Conservation (phyloP, 2,797 vertebrate species). For the Karalla daura region DNA sequence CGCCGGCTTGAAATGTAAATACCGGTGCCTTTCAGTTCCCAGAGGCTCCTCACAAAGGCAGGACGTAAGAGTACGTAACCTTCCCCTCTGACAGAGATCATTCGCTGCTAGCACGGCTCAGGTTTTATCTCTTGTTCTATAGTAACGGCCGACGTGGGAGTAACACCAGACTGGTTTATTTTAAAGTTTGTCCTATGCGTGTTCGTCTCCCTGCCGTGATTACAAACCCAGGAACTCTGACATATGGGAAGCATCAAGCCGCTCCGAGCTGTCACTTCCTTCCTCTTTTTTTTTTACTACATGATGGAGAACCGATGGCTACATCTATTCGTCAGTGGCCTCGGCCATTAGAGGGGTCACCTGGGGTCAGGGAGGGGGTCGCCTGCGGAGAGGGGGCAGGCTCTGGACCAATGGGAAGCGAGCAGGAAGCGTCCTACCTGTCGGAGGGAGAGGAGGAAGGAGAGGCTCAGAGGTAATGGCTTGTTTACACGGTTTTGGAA, state of each 20-base stretch:
- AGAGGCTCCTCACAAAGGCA: background rate
- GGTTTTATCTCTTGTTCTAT: constrained; percentile 13
- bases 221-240: constrained; percentile 41
- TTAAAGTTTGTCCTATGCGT: constrained; percentile 46
- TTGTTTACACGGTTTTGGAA: constrained; percentile 79
- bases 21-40: background rate
- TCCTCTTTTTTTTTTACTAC: constrained; percentile 62
- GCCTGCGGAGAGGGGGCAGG: constrained; percentile 31
- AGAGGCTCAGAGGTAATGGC: constrained; percentile 74
- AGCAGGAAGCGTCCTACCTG: constrained; percentile 47
- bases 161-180: constrained; percentile 64
- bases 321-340: constrained; percentile 52
- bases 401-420: constrained; percentile 32
- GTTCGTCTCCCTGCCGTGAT: constrained; percentile 59
- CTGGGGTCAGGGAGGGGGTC: constrained; percentile 54
- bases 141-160: constrained; percentile 49
- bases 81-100: background rate
- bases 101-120: constrained; percentile 8
- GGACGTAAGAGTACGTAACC: background rate
- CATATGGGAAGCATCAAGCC: constrained; percentile 79
- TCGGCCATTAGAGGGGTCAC: constrained; percentile 76
- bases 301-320: constrained; percentile 60
- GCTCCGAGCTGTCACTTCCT: constrained; percentile 70
- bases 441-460: constrained; percentile 57
- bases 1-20: constrained; percentile 11